A percentile compares a stretch with the other conserved stretches of the same genome.
Evolutionary conservation across 2,113 vertebrate genomes (phyloP).

Genomic region (Murina feae): DNA sequence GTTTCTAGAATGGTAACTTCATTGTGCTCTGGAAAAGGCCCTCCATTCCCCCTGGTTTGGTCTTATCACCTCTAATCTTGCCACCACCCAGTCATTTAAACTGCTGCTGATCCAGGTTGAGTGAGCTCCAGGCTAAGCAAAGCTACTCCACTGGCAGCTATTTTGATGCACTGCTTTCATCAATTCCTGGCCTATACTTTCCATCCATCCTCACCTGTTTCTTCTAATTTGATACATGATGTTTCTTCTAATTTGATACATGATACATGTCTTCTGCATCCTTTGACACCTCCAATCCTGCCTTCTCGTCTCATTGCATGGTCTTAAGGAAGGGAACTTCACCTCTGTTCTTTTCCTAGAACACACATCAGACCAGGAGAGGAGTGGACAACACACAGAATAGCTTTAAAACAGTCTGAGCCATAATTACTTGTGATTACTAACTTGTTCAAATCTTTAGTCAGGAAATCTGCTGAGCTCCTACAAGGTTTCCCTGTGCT

Average conservation of each 20-base stretch:
- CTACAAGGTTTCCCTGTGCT: not conserved
- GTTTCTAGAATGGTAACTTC: not conserved
- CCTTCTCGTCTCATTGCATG: not conserved
- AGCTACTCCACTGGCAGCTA: not conserved
- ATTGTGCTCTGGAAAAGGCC: not conserved
- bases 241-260: not conserved
- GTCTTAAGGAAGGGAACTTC: not conserved
- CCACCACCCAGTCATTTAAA: not conserved
- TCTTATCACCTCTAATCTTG: not conserved
- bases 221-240: not conserved
- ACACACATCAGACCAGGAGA: not conserved
- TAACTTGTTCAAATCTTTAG: not conserved
- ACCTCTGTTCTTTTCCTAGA: not conserved
- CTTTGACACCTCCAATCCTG: not conserved
- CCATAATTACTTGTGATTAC: not conserved
- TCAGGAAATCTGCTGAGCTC: not conserved
- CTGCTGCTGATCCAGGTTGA: not conserved
- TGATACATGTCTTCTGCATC: not conserved
- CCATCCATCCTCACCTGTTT: not conserved
- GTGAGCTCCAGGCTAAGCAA: not conserved
- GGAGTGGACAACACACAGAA: not conserved
- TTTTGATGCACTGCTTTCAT: not conserved
- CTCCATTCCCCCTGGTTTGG: not conserved
- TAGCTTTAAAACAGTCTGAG: not conserved
- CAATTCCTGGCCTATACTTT: not conserved